Evolutionary conservation across 64 coral and sea anemone species (phyloP).

Genomic region (Montipora cactus): DNA sequence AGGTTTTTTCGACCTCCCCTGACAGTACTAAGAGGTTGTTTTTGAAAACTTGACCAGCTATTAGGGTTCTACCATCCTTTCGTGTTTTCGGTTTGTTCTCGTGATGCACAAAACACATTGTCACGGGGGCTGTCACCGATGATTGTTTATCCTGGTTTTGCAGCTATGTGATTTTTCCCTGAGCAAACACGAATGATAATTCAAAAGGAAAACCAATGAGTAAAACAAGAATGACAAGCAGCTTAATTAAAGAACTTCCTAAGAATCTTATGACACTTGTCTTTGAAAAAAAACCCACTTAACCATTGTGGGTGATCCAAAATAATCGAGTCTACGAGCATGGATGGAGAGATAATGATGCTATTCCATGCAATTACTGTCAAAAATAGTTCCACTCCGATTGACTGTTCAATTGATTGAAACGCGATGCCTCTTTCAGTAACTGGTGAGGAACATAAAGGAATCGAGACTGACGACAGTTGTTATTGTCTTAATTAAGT

Average conservation of each 20-base stretch:
- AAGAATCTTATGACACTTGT: not conserved
- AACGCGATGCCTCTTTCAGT: too few species aligned
- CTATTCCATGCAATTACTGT: too few species aligned
- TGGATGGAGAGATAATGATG: too few species aligned
- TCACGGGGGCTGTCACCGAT: not conserved
- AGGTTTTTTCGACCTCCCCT: not conserved
- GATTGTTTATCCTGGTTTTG: conserved; percentile 35
- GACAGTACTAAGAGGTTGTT: not conserved
- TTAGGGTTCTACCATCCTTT: not conserved
- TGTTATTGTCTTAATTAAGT: too few species aligned
- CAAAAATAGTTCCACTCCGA: too few species aligned
- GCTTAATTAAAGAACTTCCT: not conserved
- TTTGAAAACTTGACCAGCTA: not conserved
- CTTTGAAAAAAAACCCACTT: not conserved
- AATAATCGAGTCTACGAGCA: not conserved
- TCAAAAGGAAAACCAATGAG: not conserved
- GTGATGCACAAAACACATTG: conserved; percentile 5
- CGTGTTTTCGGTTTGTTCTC: conserved; percentile 3
- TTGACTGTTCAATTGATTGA: too few species aligned
- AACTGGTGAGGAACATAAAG: too few species aligned
- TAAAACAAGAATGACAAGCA: not conserved
- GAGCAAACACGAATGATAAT: conserved; percentile 26
- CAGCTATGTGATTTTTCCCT: conserved; percentile 41
- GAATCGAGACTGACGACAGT: too few species aligned
- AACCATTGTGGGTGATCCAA: not conserved